Conservation (phyloP, 2,113 vertebrate genomes). For the Axis porcinus region DNA sequence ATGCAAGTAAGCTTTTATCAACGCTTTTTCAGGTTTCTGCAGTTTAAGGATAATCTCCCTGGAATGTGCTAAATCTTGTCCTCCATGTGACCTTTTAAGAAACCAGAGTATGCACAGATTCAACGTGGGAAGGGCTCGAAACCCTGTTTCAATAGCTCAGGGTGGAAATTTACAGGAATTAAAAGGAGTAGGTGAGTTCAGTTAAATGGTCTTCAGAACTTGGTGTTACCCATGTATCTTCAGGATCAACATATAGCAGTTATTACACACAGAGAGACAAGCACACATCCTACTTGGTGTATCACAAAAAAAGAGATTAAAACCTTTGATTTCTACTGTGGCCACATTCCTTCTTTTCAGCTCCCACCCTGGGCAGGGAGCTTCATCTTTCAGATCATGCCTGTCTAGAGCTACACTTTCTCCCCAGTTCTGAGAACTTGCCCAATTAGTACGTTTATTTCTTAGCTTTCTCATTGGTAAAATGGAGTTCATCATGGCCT, state of each 20-base stretch:
- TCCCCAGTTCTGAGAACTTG: neutral
- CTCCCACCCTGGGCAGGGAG: fast-evolving
- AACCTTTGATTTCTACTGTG: neutral
- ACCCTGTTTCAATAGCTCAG: slow-evolving; percentile 9
- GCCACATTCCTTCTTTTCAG: neutral
- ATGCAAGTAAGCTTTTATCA: slow-evolving; percentile 64
- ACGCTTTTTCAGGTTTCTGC: slow-evolving; percentile 60
- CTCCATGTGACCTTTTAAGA: slow-evolving; percentile 67
- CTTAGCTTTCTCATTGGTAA: neutral
- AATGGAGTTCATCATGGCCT: neutral
- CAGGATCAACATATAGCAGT: slow-evolving; percentile 1
- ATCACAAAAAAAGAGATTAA: neutral
- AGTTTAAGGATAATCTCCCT: slow-evolving; percentile 61
- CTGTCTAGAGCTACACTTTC: fast-evolving
- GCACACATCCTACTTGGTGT: neutral
- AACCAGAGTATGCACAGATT: slow-evolving; percentile 31
- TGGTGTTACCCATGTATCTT: neutral
- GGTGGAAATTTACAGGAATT: slow-evolving; percentile 16
- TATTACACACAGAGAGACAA: neutral
- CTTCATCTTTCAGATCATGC: neutral
- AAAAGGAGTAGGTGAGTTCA: slow-evolving; percentile 13
- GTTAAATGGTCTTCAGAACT: neutral
- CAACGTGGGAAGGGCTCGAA: neutral
- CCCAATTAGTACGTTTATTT: neutral
- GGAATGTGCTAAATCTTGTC: slow-evolving; percentile 50